Conservation (phyloP, 2,797 vertebrate species). For the Aselliscus stoliczkanus region DNA sequence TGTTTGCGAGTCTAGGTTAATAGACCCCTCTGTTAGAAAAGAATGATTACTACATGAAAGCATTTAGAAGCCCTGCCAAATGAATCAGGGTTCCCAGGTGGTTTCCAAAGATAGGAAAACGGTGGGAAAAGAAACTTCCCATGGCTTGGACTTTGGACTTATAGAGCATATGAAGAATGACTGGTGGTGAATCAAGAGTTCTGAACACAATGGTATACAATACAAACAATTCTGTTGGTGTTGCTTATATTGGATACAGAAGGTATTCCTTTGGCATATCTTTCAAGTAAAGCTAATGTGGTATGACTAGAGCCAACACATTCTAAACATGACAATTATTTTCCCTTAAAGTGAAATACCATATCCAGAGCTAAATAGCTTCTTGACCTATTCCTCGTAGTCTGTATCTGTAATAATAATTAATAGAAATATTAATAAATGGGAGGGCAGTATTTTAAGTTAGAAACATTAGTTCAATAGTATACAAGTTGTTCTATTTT, state of each 20-base stretch:
- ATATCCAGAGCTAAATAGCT: neutral
- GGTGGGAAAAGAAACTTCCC: neutral
- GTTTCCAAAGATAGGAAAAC: neutral
- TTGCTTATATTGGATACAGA: neutral
- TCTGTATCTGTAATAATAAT: neutral
- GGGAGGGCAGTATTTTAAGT: neutral
- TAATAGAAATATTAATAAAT: neutral
- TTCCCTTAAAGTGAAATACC: neutral
- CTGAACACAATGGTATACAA: neutral
- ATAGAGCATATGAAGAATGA: neutral
- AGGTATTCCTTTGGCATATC: neutral
- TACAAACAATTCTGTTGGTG: neutral
- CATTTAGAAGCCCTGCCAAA: neutral
- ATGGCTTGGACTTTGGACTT: neutral
- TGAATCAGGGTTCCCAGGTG: neutral
- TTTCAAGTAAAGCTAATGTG: neutral
- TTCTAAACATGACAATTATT: neutral
- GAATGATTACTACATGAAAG: neutral
- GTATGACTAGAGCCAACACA: neutral
- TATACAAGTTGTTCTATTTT: neutral
- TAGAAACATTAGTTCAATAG: neutral
- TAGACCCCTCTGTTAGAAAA: neutral
- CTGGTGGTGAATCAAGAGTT: neutral
- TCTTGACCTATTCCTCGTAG: neutral
- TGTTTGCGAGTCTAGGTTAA: neutral